Conservation (phyloP, 1,140 invertebrate genomes). For the Augochlora pura region DNA sequence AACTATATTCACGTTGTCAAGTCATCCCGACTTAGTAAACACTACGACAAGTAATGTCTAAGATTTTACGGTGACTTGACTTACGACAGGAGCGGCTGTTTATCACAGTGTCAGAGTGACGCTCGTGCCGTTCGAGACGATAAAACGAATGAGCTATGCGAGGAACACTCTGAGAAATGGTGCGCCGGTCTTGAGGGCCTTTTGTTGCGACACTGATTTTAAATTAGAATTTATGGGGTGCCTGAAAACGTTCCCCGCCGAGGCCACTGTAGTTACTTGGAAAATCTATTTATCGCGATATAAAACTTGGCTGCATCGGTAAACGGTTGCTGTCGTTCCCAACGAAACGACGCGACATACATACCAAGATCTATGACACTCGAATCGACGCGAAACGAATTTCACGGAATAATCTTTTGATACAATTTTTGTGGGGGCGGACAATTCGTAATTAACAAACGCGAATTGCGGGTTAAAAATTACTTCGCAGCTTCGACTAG, state of each 20-base stretch:
- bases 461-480: too few relatives aligned
- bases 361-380: background rate
- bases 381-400: too few relatives aligned
- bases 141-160: slow-evolving; percentile 68
- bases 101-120: slow-evolving; percentile 63
- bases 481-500: too few relatives aligned
- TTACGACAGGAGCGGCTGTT: slow-evolving; percentile 65
- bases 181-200: slow-evolving; percentile 56
- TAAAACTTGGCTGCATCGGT: background rate
- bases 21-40: slow-evolving; percentile 55
- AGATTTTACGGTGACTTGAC: slow-evolving; percentile 65
- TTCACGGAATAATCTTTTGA: too few relatives aligned
- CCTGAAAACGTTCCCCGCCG: slow-evolving; percentile 50
- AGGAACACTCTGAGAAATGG: slow-evolving; percentile 63
- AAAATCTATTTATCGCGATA: background rate
- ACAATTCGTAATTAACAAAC: too few relatives aligned
- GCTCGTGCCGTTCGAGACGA: slow-evolving; percentile 57
- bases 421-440: too few relatives aligned
- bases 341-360: background rate
- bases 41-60: slow-evolving; percentile 52
- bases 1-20: slow-evolving; percentile 56
- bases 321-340: background rate
- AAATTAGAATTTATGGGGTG: slow-evolving; percentile 67
- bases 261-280: slow-evolving; percentile 35
- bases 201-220: slow-evolving; percentile 67